Base-by-base conservation (phyloP, 2,888 invertebrate genomes). In the Halictus quadricinctus region DNA sequence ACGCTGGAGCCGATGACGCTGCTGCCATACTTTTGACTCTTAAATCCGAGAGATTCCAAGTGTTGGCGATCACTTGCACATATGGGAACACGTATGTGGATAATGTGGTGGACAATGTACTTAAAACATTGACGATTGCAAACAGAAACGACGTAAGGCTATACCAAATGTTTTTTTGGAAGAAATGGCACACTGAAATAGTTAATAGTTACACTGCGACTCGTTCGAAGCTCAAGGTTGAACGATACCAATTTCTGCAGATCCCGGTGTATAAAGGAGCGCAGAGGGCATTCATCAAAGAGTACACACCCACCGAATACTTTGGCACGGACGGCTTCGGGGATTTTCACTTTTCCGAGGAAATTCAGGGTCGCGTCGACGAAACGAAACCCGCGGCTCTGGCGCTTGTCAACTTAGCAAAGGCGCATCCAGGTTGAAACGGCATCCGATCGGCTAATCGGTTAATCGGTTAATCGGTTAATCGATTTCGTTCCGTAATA, bases 21-120 rank as follows among this genome's bases (percentile, higher is more conserved):
- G 79, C 93, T 70, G 95, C 95, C 2, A 92, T 95, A 76, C 88
- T 95, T 60, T 86, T 95, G 60, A 91, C 94, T 6, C 87, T 95
- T 10, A 88, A 89, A 7, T 89, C 90, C 21, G 88, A 91, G 81
- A 2, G 84, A 92, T 1, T 92, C 95, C 10, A 95, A 74, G 91
- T 96, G 8, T 70, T 96, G 2, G 96, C 95, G n/a, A 95, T 96
- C 74, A 96, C 96, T 1, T 95, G 95, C 86, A 95, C 95, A 1
- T 94, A 95, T 70, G 96, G 96, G 4, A 96, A 96, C 90, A 95
- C 95, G 0, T 87, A 91, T 0, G 91, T 95, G 8, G 92, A 95
- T 21, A 95, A 96, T 87, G 96, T 95, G 0, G 94, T 94, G 54
- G 86, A 86, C 1, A 96, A 96, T 90, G 95, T 96, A 0, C 92